Evolutionary conservation across 2,113 vertebrate genomes (phyloP).

Genomic region (Stigmatopora argus): DNA sequence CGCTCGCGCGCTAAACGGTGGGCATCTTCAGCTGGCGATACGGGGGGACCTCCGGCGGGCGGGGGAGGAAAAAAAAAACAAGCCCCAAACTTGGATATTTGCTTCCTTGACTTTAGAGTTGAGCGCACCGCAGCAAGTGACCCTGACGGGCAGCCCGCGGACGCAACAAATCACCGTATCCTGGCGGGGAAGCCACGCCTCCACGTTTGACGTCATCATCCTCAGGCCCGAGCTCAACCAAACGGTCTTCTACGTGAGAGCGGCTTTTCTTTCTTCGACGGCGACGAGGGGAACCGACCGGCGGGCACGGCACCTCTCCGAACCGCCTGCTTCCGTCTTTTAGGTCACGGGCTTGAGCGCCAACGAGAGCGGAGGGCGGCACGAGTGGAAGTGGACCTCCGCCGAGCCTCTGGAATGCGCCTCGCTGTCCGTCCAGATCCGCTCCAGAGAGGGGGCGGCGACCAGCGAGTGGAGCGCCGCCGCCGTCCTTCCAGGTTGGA

Average conservation of each 20-base stretch:
- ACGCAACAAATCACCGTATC: conserved; percentile 58
- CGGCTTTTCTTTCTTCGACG: conserved; percentile 1
- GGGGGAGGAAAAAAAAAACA: no score
- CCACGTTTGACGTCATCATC: conserved; percentile 64
- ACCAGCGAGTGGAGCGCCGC: conserved; percentile 63
- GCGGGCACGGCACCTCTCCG: no score
- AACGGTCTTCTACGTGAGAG: conserved; percentile 60
- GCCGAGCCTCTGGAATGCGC: conserved; percentile 67
- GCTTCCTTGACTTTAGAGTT: conserved; percentile 27
- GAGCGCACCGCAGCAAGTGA: conserved; percentile 53
- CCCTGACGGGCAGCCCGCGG: conserved; percentile 16
- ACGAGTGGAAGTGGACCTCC: conserved; percentile 67
- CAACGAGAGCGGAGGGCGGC: conserved; percentile 26
- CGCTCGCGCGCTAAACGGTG: conserved; percentile 40
- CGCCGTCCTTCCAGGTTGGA: conserved; percentile 47
- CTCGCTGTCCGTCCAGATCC: conserved; percentile 58
- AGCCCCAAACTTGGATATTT: not conserved
- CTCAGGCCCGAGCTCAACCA: conserved; percentile 63
- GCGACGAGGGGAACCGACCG: no score
- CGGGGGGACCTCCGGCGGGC: no score
- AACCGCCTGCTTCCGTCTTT: not conserved
- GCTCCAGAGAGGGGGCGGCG: conserved; percentile 52
- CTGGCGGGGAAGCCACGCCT: conserved; percentile 56
- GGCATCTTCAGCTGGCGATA: not conserved
- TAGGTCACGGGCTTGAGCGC: conserved; percentile 45